phyloP scores from a whole-genome alignment of 2,113 vertebrate species.

The Calyptommatus sinebrachiatus region DNA sequence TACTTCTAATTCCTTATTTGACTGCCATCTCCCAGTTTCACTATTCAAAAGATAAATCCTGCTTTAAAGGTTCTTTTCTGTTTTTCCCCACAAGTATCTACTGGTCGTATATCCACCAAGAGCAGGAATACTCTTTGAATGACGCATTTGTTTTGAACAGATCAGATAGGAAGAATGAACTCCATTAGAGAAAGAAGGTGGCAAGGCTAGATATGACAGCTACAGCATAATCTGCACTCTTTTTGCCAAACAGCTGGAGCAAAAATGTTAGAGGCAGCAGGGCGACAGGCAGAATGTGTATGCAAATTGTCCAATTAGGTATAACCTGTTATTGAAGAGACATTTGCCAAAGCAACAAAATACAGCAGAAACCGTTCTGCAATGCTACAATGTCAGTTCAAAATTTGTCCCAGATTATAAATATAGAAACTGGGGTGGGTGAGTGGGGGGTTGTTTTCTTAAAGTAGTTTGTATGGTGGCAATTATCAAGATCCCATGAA shows the following conservation, averaged over 20 bases:
- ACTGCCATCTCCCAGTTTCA: neutral
- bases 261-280: conserved; percentile 42
- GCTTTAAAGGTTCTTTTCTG: neutral
- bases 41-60: neutral
- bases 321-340: conserved; percentile 44
- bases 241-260: conserved; percentile 44
- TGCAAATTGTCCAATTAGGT: conserved; percentile 62
- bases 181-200: conserved; percentile 17
- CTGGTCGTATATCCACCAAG: neutral
- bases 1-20: neutral
- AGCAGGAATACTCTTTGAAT: neutral
- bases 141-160: neutral
- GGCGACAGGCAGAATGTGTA: conserved; percentile 46
- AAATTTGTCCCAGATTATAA: conserved; percentile 56
- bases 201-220: conserved; percentile 18
- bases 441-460: neutral
- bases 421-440: conserved; percentile 57
- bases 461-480: conserved; percentile 41
- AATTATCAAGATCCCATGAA: conserved; percentile 53
- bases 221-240: neutral
- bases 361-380: conserved; percentile 44
- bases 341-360: conserved; percentile 50
- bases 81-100: too few species aligned
- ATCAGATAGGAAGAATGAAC: conserved; percentile 35
- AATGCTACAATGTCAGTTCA: conserved; percentile 47